Evolutionary conservation across 2,888 invertebrate genomes (phyloP), one percentile per base, ranked within the genome.

Genomic region (Tachina grossa): DNA sequence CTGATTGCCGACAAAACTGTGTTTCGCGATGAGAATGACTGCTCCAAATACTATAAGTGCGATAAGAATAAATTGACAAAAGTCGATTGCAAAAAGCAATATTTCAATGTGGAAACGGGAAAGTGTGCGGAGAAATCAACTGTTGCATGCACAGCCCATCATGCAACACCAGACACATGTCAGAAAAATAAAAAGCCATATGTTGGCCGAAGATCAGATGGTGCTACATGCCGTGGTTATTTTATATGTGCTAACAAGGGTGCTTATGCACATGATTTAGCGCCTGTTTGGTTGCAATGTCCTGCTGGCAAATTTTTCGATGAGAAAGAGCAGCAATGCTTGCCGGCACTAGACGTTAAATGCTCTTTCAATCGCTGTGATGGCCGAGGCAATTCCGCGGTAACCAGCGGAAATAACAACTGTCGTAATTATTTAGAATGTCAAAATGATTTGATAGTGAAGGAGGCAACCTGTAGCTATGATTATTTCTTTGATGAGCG

Each of bases 311-410:
- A 43, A 8, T 92, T 92, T 71, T 92, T 88, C 61, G 88, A 89
- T 72, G 75, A 19, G 0, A 13, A 16, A 0, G 1, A 41, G 9
- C 49, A n/a, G 0, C 45, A 45, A 0, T 92, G 92, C 41, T 61
- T 5, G 0, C n/a, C 78, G 10, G 87, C 92, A 4, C 63, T 69
- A 0, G 61, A 87, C 2, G 89, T 89, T 16, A 81, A 87, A 8
- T 92, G 92, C 86, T 69, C 59, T 0, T 68, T 88, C 71, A 90
- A 92, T 76, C 90, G 92, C 1, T 92, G 92, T 45, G 92, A 92
- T 0, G 91, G 92, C 9, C 90, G 92, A 4, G 90, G 90, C 4
- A 87, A 87, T 0, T 79, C 71, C 49, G 49, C 88, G 22, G 91
- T 92, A 3, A 77, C 88, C 47, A 89, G 89, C 61, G 88, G 88